Evolutionary conservation across 2,888 invertebrate species (phyloP).

Genomic region (Deilephila porcellus): DNA sequence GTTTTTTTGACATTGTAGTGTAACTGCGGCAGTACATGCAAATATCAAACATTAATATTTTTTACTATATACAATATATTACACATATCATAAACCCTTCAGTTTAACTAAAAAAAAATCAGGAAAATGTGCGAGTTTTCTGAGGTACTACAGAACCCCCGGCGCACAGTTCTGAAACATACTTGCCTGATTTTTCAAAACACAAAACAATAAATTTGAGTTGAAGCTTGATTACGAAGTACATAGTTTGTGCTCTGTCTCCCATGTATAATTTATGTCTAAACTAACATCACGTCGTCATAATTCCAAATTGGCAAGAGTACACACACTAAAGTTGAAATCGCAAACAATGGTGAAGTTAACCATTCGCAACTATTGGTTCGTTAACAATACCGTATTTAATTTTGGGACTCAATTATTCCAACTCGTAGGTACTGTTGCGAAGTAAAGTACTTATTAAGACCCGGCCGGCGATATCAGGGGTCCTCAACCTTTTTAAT

Average conservation of each 20-base stretch:
- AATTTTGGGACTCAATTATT: slow-evolving; percentile 34
- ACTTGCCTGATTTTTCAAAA: not conserved
- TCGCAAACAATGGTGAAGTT: slow-evolving; percentile 4
- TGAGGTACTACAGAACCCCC: too few relatives aligned
- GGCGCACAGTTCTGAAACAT: not conserved
- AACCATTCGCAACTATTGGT: slow-evolving; percentile 19
- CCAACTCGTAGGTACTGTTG: not conserved
- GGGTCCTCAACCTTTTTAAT: slow-evolving; percentile 34
- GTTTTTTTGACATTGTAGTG: too few relatives aligned
- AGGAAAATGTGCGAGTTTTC: too few relatives aligned
- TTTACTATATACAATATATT: too few relatives aligned
- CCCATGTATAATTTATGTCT: slow-evolving; percentile 7
- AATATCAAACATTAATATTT: too few relatives aligned
- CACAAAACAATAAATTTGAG: not conserved
- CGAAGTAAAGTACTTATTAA: slow-evolving; percentile 29
- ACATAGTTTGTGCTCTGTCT: not conserved
- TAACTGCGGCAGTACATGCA: too few relatives aligned
- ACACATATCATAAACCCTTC: too few relatives aligned
- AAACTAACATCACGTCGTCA: not conserved
- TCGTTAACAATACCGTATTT: slow-evolving; percentile 30
- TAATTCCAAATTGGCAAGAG: slow-evolving; percentile 1
- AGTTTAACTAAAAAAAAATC: too few relatives aligned
- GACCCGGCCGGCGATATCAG: slow-evolving; percentile 27
- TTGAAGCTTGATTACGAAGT: not conserved
- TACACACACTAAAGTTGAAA: slow-evolving; percentile 2